Base-by-base conservation (phyloP, 2,113 vertebrate species). In the Arenaria interpres region DNA sequence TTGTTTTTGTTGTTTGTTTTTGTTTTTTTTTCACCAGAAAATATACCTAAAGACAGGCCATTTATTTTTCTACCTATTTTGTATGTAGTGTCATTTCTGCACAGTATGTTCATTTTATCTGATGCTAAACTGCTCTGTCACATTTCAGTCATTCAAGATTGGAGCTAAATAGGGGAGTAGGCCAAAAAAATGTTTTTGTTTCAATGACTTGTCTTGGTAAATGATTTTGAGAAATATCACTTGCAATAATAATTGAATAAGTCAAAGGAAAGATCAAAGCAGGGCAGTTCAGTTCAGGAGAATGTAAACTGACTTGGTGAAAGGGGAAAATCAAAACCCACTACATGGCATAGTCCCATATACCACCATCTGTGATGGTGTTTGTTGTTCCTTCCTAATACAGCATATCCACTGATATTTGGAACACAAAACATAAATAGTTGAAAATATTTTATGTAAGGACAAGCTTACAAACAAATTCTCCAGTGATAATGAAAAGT, bases 1-100 rank as follows among this genome's bases (percentile, higher is more conserved):
- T 72, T 76, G 10, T 2, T 53, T 12, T 1, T 35, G 10, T 2
- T 8, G 2, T 46, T 46, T 46, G n/a, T n/a, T n/a, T n/a, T n/a
- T n/a, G n/a, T n/a, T 46, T 35, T 57, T 10, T 72, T 43, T 20
- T 28, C 33, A 28, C 4, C 24, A 45, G 62, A 74, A 85, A 71
- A 25, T 11, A 24, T 6, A 71, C 4, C 3, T 57, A 51, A 66
- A 51, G 10, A 56, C 20, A 60, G 10, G 8, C 0, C 13, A 33
- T 53, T 46, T 54, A 37, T 59, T 92, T 88, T 78, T 85, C 8
- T 67, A 21, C 9, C 5, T 45, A 13, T 83, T 90, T 72, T 45
- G 22, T 72, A 41, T 24, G 43, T 79, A 23, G 7, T 45, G 30
- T 71, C 5, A 59, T 45, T 89, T 90, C 32, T 72, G 18, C 12